Evolutionary conservation across 2,113 vertebrate genomes (phyloP), one percentile per base, ranked within the genome.

Genomic region (Regulus satrapa): DNA sequence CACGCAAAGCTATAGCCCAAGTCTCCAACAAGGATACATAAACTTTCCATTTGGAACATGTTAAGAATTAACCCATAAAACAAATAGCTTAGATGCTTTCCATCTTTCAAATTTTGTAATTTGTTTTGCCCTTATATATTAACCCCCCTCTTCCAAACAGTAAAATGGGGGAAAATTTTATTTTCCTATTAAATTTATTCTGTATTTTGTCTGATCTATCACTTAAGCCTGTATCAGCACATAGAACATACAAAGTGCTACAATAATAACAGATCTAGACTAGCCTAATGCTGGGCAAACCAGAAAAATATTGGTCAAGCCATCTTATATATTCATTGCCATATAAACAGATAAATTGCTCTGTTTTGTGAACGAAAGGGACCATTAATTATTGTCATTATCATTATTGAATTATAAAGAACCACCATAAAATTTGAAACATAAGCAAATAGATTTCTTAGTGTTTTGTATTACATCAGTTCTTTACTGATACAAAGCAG

Each of bases 361-460:
- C 0, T 7, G 3, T 77, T 76, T 63, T 25, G 3, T 38, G 69
- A 91, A 58, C 32, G 55, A 56, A 26, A 71, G 46, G 59, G 67
- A 74, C 63, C n/a, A 43, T 71, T 82, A 83, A 52, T 83, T 80
- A 59, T 67, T 71, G 26, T 17, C 14, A 92, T 94, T 68, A 85
- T 49, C 76, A 55, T 95, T 95, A 93, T 8, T 88, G 58, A 93
- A 75, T 90, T 94, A 83, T 83, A 78, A 88, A 69, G 88, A 93
- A 77, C 62, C 58, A 88, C 85, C 58, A 73, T 68, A 93, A 92
- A 80, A 92, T 89, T 77, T 49, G 73, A 92, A 88, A 88, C 59
- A 46, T 62, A 85, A 86, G 67, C 38, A 92, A 92, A 76, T 32
- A 12, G 34, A 55, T 84, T 84, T 95, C 64, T 59, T 56, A 19